Conservation (phyloP, 2,113 vertebrate genomes). For the Mormyrus iriodes region DNA sequence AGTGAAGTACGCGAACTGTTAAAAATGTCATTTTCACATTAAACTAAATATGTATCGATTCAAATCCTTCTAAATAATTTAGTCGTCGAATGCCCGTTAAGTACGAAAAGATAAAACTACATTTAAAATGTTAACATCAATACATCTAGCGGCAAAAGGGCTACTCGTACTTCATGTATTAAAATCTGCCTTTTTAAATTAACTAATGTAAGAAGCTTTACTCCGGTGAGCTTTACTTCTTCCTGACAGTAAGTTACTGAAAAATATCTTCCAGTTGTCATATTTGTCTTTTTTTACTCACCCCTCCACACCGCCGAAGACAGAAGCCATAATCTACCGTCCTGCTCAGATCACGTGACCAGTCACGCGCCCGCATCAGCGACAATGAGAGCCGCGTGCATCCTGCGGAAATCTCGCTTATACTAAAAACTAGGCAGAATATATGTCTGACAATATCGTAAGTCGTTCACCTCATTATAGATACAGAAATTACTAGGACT, state of each 20-base stretch:
- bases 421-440: neutral
- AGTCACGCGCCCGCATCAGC: conserved; percentile 27
- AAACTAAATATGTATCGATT: neutral
- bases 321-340: conserved; percentile 43
- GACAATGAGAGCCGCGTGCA: neutral
- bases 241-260: neutral
- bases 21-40: neutral
- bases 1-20: neutral
- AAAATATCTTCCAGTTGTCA: neutral
- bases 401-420: neutral
- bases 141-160: neutral
- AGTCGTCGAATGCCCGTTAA: neutral
- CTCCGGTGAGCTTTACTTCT: neutral
- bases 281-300: conserved; percentile 33
- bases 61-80: neutral
- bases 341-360: conserved; percentile 36
- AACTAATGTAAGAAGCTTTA: neutral
- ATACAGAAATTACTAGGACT: neutral
- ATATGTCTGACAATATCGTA: neutral
- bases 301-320: conserved; percentile 61
- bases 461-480: neutral
- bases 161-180: neutral
- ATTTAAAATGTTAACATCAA: neutral
- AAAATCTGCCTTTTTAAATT: neutral
- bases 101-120: neutral